A percentile compares a stretch with the other conserved stretches of the same genome.
These are phyloP conservation scores for Falco cherrug DNA, from an alignment of 2,797 vertebrate species.

Conservation along the genomic window DNA sequence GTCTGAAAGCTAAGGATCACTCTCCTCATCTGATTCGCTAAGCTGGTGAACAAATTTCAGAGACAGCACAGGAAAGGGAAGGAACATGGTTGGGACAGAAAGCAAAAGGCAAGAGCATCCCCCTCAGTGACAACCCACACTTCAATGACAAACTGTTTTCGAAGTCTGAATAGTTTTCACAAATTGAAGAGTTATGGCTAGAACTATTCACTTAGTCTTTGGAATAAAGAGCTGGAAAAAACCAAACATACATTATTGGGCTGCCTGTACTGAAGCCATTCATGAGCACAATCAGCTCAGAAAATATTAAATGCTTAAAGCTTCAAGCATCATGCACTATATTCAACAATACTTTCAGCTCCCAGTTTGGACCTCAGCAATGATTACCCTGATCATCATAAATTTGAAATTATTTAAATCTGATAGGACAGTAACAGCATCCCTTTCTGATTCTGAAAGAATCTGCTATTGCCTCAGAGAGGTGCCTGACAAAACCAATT, in stretches of 20 bases:
- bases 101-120: not conserved
- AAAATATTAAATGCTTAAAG: not conserved
- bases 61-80: fast-evolving
- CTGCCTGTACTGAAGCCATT: not conserved
- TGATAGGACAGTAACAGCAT: not conserved
- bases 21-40: not conserved
- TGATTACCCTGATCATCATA: not conserved
- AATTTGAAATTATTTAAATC: not conserved
- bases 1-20: not conserved
- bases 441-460: not conserved
- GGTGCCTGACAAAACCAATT: not conserved
- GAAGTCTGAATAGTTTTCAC: not conserved
- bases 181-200: not conserved
- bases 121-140: not conserved
- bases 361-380: not conserved
- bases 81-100: not conserved
- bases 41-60: not conserved
- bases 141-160: not conserved
- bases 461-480: not conserved
- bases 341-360: not conserved
- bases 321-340: not conserved
- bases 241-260: not conserved
- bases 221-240: not conserved
- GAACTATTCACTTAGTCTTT: not conserved
- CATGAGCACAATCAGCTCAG: not conserved